A percentile compares a stretch with the other conserved stretches of the same genome.
phyloP scores from a whole-genome alignment of 1,140 invertebrate species.

The Papilio aristodemus region DNA sequence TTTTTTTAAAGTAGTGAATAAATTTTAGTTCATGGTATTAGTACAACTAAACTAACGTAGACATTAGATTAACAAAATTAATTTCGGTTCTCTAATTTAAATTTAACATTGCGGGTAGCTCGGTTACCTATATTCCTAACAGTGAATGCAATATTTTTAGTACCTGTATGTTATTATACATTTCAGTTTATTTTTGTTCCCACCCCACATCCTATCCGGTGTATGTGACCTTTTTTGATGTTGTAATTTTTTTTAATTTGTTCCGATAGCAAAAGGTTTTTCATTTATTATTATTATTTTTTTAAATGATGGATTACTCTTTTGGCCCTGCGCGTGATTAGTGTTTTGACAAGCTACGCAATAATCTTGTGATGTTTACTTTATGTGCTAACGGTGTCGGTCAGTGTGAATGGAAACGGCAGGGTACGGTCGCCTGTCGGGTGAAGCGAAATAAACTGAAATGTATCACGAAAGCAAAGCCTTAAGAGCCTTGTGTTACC shows the following conservation, averaged over 20 bases:
- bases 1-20: conserved; percentile 24
- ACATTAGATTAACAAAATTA: conserved; percentile 45
- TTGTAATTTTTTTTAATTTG: conserved; percentile 53
- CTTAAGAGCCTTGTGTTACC: conserved; percentile 35
- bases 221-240: conserved; percentile 59
- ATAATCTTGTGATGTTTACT: conserved; percentile 47
- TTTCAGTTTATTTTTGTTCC: conserved; percentile 78
- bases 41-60: conserved; percentile 36
- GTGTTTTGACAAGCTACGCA: conserved; percentile 33
- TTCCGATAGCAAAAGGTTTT: conserved; percentile 34
- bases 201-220: conserved; percentile 55
- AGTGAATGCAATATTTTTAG: conserved; percentile 63
- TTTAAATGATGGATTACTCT: conserved; percentile 26
- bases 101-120: conserved; percentile 50
- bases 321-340: conserved; percentile 35
- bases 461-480: conserved; percentile 58
- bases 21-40: background rate
- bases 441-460: conserved; percentile 76
- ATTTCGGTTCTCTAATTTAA: conserved; percentile 34
- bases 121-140: conserved; percentile 61
- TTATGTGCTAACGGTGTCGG: conserved; percentile 67
- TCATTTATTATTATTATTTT: conserved; percentile 34
- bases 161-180: conserved; percentile 75
- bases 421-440: conserved; percentile 25
- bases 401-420: conserved; percentile 30